Conservation (phyloP, 2,113 vertebrate species). For the Myiozetetes cayanensis region DNA sequence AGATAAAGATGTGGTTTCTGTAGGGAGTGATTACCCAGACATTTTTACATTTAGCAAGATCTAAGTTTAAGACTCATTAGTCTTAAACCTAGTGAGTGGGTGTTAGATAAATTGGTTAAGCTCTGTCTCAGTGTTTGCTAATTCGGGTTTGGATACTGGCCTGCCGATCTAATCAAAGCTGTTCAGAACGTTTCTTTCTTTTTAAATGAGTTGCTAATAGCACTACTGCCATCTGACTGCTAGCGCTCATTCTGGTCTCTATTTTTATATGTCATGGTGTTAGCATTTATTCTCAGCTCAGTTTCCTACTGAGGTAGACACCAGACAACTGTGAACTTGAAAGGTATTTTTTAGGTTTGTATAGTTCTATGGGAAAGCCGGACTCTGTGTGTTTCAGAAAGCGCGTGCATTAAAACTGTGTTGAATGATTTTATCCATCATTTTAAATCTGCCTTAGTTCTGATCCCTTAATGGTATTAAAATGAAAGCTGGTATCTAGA, state of each 20-base stretch:
- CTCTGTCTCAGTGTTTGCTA: not conserved
- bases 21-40: not conserved
- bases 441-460: not conserved
- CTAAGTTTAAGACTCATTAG: not conserved
- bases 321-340: not conserved
- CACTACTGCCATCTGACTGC: not conserved
- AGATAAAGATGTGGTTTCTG: not conserved
- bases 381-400: not conserved
- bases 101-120: not conserved
- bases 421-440: not conserved
- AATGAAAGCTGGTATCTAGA: conserved; percentile 32
- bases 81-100: not conserved
- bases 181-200: not conserved
- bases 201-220: not conserved
- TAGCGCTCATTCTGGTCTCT: not conserved
- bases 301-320: not conserved
- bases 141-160: not conserved
- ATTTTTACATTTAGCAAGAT: not conserved
- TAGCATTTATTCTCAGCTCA: not conserved
- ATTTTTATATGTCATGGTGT: not conserved
- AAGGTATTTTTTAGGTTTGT: not conserved
- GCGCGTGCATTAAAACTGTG: not conserved
- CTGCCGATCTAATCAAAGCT: not conserved
- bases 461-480: conserved; percentile 47
- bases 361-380: not conserved